Base-by-base conservation (phyloP, 2,888 invertebrate species). In the Folsomia candida region DNA sequence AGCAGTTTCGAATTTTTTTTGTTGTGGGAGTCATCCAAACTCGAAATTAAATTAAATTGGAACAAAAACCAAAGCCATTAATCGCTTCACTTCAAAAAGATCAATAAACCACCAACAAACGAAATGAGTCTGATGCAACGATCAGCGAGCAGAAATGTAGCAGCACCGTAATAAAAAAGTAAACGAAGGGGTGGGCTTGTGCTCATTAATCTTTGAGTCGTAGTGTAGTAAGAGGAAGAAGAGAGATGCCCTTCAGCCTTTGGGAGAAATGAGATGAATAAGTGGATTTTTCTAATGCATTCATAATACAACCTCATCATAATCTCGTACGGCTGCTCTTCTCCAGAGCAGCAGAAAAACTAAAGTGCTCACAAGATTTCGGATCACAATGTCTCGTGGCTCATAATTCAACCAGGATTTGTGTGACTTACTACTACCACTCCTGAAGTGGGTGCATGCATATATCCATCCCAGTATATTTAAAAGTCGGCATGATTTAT, bases 171-270 rank as follows among this genome's bases (percentile, higher is more conserved):
- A 54, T 4, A 54, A 47, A 51, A 18, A 64, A 37, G 47, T 25
- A 27, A 65, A 59, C 24, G 37, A n/a, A 70, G 69, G 74, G 74
- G 74, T 74, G 73, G 73, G 74, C 74, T 70, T 68, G 70, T 68
- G 67, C 76, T 76, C 74, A 76, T 76, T 76, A 73, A 76, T 76
- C 76, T 76, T 74, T 61, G 71, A 37, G 37, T 37, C 51, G 61
- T 63, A 65, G 51, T 65, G 51, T 29, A 58, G 29, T 68, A 62
- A 62, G 54, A 68, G 51, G 67, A 60, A 29, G 67, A 67, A 54
- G 28, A 68, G 28, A 62, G 61, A 51, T 47, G 59, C 62, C 62
- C 67, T 29, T 37, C 51, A 68, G 62, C 68, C 59, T 58, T 59
- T 37, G 37, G 37, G 54, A 54, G 65, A 28, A 65, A 65, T 65